Evolutionary conservation across 2,888 invertebrate species (phyloP).

Genomic region (Drosophila borborema): DNA sequence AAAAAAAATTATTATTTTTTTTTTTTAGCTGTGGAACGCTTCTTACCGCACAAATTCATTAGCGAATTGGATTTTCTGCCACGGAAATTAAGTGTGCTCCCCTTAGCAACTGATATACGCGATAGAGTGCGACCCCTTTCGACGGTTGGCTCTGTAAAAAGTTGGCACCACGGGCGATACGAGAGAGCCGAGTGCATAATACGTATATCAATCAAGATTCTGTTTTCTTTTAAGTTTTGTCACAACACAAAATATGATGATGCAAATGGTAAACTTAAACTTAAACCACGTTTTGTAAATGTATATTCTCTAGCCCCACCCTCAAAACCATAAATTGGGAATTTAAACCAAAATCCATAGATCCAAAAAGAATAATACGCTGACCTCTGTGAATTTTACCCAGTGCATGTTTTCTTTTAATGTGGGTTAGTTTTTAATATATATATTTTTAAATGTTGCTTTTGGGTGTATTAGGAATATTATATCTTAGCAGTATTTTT

Average conservation of each 20-base stretch:
- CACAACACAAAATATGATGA: conserved; percentile 31
- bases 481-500: conserved; percentile 17
- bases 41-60: conserved; percentile 98
- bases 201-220: conserved; percentile 43
- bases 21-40: conserved; percentile 78
- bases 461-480: conserved; percentile 39
- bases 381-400: conserved; percentile 23
- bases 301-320: conserved; percentile 5
- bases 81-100: conserved; percentile 94
- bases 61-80: conserved; percentile 96
- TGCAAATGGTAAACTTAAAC: conserved; percentile 44
- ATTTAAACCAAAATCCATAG: background rate
- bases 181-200: conserved; percentile 58
- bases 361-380: background rate
- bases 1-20: conserved; percentile 11
- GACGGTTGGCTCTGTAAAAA: conserved; percentile 86
- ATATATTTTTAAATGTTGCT: conserved; percentile 3
- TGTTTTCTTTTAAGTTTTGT: conserved; percentile 40
- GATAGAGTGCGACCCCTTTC: conserved; percentile 87
- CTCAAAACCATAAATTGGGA: conserved; percentile 14
- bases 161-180: conserved; percentile 45
- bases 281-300: conserved; percentile 20
- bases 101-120: conserved; percentile 92
- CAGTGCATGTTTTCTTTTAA: conserved; percentile 36
- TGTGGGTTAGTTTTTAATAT: conserved; percentile 33